Base-by-base conservation (phyloP, 2,113 vertebrate species). In the Phylloscopus whistleri region DNA sequence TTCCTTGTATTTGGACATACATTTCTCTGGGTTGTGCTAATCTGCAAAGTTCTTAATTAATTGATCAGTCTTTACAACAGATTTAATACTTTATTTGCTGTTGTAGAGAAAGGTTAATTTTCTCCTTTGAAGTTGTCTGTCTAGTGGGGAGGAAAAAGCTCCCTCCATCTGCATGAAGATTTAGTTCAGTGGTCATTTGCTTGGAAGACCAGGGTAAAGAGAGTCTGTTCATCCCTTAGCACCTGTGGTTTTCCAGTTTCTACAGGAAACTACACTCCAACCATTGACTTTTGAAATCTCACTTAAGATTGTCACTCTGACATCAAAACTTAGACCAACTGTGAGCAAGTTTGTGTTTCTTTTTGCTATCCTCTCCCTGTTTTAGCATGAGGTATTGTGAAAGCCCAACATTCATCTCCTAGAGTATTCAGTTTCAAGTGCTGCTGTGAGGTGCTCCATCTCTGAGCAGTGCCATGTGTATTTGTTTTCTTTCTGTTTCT, bases 251-350 rank as follows among this genome's bases (percentile, higher is more conserved):
- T 63, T 92, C 76, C 70, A 60, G 31, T 60, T 95, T 62, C 1
- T 5, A 5, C 59, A 39, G 9, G 55, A 64, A 76, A 86, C 92
- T 93, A 19, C 15, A 28, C 21, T 51, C 26, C 17, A 48, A 8
- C 24, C n/a, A 62, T 1, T 26, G 88, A 73, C 92, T 67, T 95
- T 82, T 96, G 89, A 95, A 96, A 85, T 75, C 94, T 87, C 73
- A 8, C 20, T 90, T 93, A 82, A 83, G 94, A 91, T 81, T 82
- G 89, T 86, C 74, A 86, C 93, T 87, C 90, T 93, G 84, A 95
- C 80, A 78, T 73, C 78, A 81, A 49, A 90, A 90, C 43, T 83
- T 43, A 53, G 16, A 27, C 89, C 49, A 66, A 28, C 69, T 89
- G 82, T 72, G 76, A 94, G 94, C 90, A 95, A 83, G 67, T 82